Evolutionary conservation across 2,797 vertebrate species (phyloP), one percentile per base, ranked within the genome.

Genomic region (Acrocephalus scirpaceus): DNA sequence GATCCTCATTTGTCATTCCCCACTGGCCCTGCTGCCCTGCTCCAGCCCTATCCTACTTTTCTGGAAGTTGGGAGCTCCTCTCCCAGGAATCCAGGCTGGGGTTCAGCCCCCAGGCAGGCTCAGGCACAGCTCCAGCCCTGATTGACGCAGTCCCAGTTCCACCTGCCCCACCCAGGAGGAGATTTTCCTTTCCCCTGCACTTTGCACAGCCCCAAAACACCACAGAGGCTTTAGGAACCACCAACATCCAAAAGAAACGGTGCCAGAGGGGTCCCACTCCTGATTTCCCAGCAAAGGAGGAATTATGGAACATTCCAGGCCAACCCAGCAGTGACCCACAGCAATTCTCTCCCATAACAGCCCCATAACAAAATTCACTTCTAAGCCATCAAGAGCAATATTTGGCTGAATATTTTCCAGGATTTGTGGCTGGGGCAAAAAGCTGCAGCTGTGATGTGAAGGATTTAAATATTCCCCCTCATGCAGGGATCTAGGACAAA

Each of bases 71-170:
- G 61, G 45, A 44, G 9, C 44, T 58, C 10, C 26, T 50, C 16
- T 44, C 7, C 3, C 3, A 36, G 38, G 26, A 16, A 26, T 4
- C 10, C 3, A 1, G 0, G 1, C 69, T 26, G 26, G 47, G 25
- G 6, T 25, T 65, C 66, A 62, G 61, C 42, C 36, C 15, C 17
- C 50, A 26, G 50, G 25, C 54, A 36, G 53, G 48, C 36, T 42
- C 66, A 50, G 74, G 38, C 34, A 6, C 19, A 50, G 29, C 16
- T 40, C 47, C 5, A 9, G 9, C 48, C 3, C 9, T 1, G 16
- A 12, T 13, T 13, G 9, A 2, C 7, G 7, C 34, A 36, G 11
- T 51, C 48, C 21, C 56, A 20, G 13, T 18, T 60, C 4, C 36
- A 58, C 18, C 56, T 42, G 13, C 13, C 27, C 42, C 19, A 15